These are phyloP conservation scores for Drosophila teissieri DNA, from an alignment of 1,140 invertebrate species.

Conservation along the genomic window DNA sequence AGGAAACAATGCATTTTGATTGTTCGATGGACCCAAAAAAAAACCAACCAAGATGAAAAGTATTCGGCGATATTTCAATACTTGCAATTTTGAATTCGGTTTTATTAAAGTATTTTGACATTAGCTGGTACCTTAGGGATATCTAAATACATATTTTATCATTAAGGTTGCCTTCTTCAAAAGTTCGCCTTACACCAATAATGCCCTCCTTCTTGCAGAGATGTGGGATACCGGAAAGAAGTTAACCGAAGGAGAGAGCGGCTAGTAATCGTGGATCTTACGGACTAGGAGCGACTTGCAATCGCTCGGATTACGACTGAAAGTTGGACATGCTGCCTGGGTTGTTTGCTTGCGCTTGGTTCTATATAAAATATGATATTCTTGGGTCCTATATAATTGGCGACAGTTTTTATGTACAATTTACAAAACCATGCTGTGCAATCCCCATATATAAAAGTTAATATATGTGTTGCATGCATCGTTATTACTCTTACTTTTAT, in stretches of 20 bases:
- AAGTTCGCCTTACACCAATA: conserved; percentile 39
- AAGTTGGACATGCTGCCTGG: conserved; percentile 40
- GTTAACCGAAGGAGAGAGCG: conserved; percentile 18
- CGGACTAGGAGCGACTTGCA: conserved; percentile 13
- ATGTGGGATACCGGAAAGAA: conserved; percentile 15
- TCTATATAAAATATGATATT: conserved; percentile 33
- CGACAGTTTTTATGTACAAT: conserved; percentile 57
- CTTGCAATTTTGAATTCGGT: conserved; percentile 73
- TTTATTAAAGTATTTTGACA: conserved; percentile 74
- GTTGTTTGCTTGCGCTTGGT: conserved; percentile 11
- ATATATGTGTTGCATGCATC: conserved; percentile 25
- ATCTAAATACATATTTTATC: conserved; percentile 58
- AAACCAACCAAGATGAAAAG: neutral
- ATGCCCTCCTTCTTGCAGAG: conserved; percentile 22
- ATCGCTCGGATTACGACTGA: conserved; percentile 36
- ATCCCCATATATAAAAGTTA: conserved; percentile 21
- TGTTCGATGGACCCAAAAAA: too few species aligned
- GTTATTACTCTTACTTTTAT: conserved; percentile 19
- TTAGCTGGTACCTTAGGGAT: conserved; percentile 65
- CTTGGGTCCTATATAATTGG: conserved; percentile 17
- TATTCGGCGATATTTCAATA: conserved; percentile 22
- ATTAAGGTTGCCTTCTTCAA: conserved; percentile 51
- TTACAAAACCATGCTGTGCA: conserved; percentile 52
- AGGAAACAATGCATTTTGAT: neutral
- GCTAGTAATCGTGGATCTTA: conserved; percentile 18